Evolutionary conservation across 2,797 vertebrate species (phyloP).

Genomic region (Scolopax rusticola): DNA sequence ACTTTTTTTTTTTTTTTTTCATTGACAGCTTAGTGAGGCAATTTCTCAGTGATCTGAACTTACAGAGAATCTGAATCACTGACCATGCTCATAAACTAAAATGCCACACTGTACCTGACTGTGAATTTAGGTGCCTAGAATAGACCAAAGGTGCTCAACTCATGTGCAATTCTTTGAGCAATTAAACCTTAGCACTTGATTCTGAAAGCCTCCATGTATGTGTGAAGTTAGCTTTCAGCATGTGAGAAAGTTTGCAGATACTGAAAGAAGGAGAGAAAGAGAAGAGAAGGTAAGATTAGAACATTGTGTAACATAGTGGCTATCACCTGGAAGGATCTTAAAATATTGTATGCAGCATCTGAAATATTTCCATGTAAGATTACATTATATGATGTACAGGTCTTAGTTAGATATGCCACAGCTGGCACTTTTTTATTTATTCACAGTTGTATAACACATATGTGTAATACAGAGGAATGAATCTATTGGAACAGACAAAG

Average conservation of each 20-base stretch:
- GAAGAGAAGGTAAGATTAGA: not conserved
- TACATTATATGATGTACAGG: not conserved
- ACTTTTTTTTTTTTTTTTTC: not conserved
- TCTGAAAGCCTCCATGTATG: not conserved
- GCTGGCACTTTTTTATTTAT: not conserved
- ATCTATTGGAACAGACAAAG: slow-evolving; percentile 10
- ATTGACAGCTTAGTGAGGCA: not conserved
- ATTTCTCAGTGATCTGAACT: not conserved
- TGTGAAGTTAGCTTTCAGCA: slow-evolving; percentile 32
- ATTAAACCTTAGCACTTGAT: slow-evolving; percentile 15
- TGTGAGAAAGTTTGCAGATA: slow-evolving; percentile 1
- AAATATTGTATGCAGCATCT: not conserved
- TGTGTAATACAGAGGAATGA: not conserved
- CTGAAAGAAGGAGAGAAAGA: not conserved
- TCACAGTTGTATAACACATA: not conserved
- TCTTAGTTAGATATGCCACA: not conserved
- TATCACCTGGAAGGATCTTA: not conserved
- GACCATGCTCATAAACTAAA: not conserved
- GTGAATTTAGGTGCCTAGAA: not conserved
- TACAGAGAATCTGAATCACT: not conserved
- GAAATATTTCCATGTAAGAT: not conserved
- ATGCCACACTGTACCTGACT: not conserved
- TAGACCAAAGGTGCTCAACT: not conserved
- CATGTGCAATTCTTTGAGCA: not conserved
- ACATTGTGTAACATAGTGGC: not conserved